Evolutionary conservation across 2,888 invertebrate species (phyloP), one percentile per base, ranked within the genome.

Genomic region (Plebejus melissa): DNA sequence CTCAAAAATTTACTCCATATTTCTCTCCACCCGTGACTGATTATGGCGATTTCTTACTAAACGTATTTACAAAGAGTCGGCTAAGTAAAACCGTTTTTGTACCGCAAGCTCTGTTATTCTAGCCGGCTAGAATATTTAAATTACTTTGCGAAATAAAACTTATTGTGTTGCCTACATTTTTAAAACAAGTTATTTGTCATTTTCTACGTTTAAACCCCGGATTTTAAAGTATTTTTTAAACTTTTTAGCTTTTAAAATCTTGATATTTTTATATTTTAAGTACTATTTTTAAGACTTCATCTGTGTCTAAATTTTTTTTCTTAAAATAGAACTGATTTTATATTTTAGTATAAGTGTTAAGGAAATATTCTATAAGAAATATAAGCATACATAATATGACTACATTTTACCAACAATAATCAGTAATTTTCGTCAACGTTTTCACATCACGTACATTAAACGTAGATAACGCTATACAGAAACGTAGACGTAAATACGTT

Each of bases 1-100:
- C 65, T 65, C 65, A 65, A 65, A 65, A 65, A 65, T 65, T 65
- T 16, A 65, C 65, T 65, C 65, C 65, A 65, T 65, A 65, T 65
- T 65, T 65, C 32, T 65, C 65, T 13, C 6, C 65, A 36, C 16
- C 32, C 65, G 7, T 65, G 65, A 65, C 32, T 65, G 65, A 65
- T 65, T 65, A 65, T 16, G 16, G 65, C 65, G 65, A 65, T 65
- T 65, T 65, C 65, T 65, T 65, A 65, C 65, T 65, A 65, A 65
- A 65, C 65, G 65, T 65, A 65, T 65, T 65, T 65, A 65, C 65
- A 32, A 65, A 65, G 65, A 65, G 65, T 32, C 32, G 32, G 32
- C 32, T 65, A 32, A 65, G 65, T 36, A 36, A 65, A 32, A 65
- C 32, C 5, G 32, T 65, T 65, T 32, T 36, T 32, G 4, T 6